Conservation (phyloP, 1,140 invertebrate genomes). For the Laodelphax striatellus region DNA sequence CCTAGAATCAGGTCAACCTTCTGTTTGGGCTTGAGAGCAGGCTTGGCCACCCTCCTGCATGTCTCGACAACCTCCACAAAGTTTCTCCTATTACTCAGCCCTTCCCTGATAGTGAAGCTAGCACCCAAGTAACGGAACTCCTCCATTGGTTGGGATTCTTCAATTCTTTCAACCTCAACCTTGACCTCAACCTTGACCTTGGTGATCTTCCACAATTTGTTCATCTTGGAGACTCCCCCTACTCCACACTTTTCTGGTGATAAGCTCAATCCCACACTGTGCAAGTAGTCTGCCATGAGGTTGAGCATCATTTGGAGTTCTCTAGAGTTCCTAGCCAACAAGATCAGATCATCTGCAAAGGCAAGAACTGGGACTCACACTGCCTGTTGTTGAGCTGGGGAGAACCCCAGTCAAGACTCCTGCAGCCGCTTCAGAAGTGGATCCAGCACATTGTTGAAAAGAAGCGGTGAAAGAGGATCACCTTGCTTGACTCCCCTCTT, state of each 20-base stretch:
- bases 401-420: not conserved
- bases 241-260: not conserved
- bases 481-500: conserved; percentile 25
- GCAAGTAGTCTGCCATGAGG: not conserved
- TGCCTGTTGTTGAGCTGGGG: no score
- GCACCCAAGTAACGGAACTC: not conserved
- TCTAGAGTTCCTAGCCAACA: conserved; percentile 11
- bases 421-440: conserved; percentile 3
- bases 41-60: not conserved
- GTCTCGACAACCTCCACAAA: not conserved
- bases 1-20: not conserved
- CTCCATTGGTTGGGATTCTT: not conserved
- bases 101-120: not conserved
- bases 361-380: conserved; percentile 17
- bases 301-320: not conserved
- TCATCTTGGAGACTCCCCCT: not conserved
- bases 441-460: conserved; percentile 21
- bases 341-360: conserved; percentile 28
- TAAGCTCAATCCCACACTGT: not conserved
- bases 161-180: not conserved
- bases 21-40: not conserved
- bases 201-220: not conserved
- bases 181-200: no score
- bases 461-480: conserved; percentile 22
- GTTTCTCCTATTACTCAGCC: not conserved